These are phyloP conservation scores for Lepilemur septentrionalis DNA, from an alignment of 2,797 vertebrate species.

Conservation along the genomic window DNA sequence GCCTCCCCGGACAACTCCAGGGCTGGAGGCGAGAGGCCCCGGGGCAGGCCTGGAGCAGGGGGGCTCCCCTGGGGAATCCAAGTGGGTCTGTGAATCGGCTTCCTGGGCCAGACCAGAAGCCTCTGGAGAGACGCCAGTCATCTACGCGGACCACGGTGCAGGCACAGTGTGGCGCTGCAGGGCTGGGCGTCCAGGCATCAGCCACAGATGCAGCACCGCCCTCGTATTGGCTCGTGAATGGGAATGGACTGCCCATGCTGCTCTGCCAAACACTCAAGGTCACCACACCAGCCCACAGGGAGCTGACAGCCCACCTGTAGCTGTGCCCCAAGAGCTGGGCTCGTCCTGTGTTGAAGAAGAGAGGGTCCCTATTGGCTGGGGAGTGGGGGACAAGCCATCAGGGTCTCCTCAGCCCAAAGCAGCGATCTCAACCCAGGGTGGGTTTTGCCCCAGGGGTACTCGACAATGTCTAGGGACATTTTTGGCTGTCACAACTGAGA, in stretches of 20 bases:
- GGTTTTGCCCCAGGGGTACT: background rate
- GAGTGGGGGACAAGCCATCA: background rate
- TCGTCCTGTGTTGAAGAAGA: rapidly evolving
- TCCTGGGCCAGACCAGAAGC: background rate
- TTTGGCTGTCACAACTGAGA: background rate
- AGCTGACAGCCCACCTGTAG: background rate
- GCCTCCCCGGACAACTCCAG: background rate
- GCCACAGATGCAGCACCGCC: background rate
- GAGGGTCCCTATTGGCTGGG: too few relatives aligned
- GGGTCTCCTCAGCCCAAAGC: background rate
- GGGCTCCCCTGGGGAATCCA: background rate
- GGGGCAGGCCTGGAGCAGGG: background rate
- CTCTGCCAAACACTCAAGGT: background rate
- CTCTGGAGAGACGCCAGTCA: too few relatives aligned
- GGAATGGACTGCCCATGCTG: background rate
- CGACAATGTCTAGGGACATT: background rate
- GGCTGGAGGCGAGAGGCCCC: background rate
- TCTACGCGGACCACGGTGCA: background rate
- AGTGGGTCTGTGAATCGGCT: background rate
- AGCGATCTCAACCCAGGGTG: background rate
- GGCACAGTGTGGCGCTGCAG: rapidly evolving
- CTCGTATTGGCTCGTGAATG: rapidly evolving
- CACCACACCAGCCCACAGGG: rapidly evolving
- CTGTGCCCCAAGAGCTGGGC: background rate
- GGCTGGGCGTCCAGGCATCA: background rate